A percentile compares a stretch with the other conserved stretches of the same genome.
phyloP scores from a whole-genome alignment of 2,888 invertebrate species.

The Hemistola chrysoprasaria region DNA sequence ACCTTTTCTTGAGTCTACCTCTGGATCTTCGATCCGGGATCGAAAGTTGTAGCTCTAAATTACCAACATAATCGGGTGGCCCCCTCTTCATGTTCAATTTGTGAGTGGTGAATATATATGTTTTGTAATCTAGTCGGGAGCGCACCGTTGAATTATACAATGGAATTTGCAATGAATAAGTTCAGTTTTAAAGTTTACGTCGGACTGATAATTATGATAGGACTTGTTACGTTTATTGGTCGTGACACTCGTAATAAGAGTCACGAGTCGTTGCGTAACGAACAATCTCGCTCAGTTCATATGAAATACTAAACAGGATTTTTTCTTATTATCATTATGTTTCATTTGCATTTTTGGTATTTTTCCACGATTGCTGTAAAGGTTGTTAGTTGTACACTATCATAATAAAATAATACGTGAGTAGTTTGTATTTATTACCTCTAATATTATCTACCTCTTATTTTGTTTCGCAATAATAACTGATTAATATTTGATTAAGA shows the following conservation, averaged over 20 bases:
- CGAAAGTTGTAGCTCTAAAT: too few relatives aligned
- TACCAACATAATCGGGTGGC: too few relatives aligned
- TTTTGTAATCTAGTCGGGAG: slow-evolving; percentile 55
- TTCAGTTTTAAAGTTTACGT: slow-evolving; percentile 38
- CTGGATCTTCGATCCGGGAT: too few relatives aligned
- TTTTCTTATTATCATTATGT: slow-evolving; percentile 28
- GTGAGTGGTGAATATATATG: too few relatives aligned
- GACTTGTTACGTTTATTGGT: slow-evolving; percentile 58
- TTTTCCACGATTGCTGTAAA: slow-evolving; percentile 23
- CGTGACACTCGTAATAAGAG: slow-evolving; percentile 61
- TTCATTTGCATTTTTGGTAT: slow-evolving; percentile 31
- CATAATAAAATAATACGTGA: too few relatives aligned
- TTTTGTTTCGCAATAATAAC: not conserved
- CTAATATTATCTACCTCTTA: not conserved
- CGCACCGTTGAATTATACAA: slow-evolving; percentile 23
- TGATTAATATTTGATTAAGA: not conserved
- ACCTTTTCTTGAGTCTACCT: too few relatives aligned
- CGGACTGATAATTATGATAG: slow-evolving; percentile 36
- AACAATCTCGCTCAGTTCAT: slow-evolving; percentile 61
- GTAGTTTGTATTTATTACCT: not conserved
- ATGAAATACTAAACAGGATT: slow-evolving; percentile 49
- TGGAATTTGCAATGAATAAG: slow-evolving; percentile 39
- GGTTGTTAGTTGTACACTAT: slow-evolving; percentile 6
- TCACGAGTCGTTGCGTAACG: slow-evolving; percentile 79
- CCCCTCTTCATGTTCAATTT: too few relatives aligned